These are phyloP conservation scores for Tiphia femorata DNA, from an alignment of 2,888 invertebrate genomes.

Conservation along the genomic window DNA sequence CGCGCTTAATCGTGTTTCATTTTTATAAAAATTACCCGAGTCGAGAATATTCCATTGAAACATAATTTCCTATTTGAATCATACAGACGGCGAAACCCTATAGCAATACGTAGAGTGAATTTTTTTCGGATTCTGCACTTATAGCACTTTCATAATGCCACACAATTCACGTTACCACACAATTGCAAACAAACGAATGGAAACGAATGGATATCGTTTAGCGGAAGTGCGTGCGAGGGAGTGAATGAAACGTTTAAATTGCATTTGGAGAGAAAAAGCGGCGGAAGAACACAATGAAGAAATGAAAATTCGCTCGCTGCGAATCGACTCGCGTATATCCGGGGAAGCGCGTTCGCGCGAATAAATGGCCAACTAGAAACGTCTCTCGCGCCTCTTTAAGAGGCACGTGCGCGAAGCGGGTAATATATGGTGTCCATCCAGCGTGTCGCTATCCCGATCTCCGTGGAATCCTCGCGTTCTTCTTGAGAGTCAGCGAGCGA, in stretches of 20 bases:
- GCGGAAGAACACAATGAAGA: background rate
- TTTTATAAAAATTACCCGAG: too few relatives aligned
- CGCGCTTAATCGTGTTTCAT: too few relatives aligned
- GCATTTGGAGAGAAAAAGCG: background rate
- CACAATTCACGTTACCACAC: conserved; percentile 3
- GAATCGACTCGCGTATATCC: background rate
- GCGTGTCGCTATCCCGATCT: background rate
- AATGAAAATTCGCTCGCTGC: background rate
- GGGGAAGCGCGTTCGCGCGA: conserved; percentile 6
- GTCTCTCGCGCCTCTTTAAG: conserved; percentile 25
- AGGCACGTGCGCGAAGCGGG: conserved; percentile 16
- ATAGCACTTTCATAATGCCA: background rate
- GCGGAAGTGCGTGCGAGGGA: background rate
- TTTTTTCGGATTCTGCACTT: background rate
- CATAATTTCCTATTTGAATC: too few relatives aligned
- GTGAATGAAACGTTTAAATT: background rate
- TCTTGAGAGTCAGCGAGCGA: background rate
- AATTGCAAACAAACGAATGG: conserved; percentile 22
- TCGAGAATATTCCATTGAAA: too few relatives aligned
- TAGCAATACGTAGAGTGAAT: too few relatives aligned
- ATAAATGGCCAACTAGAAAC: conserved; percentile 21
- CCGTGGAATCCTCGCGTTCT: background rate
- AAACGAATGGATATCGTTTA: background rate
- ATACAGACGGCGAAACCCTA: too few relatives aligned
- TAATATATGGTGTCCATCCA: conserved; percentile 9